Percentiles rank a stretch among this genome's conserved stretches.
These are phyloP conservation scores for Phymanthus crucifer DNA, from an alignment of 92 coral and sea anemone genomes.

Conservation along the genomic window DNA sequence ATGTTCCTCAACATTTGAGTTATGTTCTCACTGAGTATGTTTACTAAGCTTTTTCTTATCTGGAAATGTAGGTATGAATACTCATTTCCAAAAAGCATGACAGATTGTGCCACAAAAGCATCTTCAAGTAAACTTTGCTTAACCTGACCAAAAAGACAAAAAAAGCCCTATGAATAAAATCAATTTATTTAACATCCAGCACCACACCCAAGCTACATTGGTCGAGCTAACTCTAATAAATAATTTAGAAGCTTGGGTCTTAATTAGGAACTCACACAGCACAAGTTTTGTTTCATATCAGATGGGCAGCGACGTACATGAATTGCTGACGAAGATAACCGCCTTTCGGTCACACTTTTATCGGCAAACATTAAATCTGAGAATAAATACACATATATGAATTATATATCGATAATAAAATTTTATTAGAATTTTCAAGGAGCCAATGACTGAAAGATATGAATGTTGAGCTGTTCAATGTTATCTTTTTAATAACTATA, in stretches of 20 bases:
- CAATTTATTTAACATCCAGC: slow-evolving; percentile 1
- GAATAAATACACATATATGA: background rate
- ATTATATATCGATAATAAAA: background rate
- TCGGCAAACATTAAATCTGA: background rate
- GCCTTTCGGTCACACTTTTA: background rate
- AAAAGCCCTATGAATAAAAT: background rate
- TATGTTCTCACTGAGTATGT: background rate
- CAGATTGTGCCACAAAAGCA: background rate
- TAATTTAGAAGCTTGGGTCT: slow-evolving; percentile 31
- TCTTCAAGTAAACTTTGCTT: background rate
- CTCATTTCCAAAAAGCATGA: background rate
- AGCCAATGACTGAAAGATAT: background rate
- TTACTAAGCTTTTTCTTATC: background rate
- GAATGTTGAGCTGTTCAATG: background rate
- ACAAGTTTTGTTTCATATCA: slow-evolving; percentile 15
- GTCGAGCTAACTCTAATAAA: slow-evolving; percentile 9
- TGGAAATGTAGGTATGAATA: background rate
- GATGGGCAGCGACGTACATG: slow-evolving; percentile 7
- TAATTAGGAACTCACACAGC: slow-evolving; percentile 5
- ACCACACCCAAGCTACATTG: slow-evolving; percentile 29
- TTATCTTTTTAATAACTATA: background rate
- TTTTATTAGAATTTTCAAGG: background rate
- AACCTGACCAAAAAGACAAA: background rate
- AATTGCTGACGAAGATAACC: background rate
- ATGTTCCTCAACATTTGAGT: background rate